A percentile compares a stretch with the other conserved stretches of the same genome.
phyloP scores from a whole-genome alignment of 2,797 vertebrate genomes.

The Taenioides sp. region DNA sequence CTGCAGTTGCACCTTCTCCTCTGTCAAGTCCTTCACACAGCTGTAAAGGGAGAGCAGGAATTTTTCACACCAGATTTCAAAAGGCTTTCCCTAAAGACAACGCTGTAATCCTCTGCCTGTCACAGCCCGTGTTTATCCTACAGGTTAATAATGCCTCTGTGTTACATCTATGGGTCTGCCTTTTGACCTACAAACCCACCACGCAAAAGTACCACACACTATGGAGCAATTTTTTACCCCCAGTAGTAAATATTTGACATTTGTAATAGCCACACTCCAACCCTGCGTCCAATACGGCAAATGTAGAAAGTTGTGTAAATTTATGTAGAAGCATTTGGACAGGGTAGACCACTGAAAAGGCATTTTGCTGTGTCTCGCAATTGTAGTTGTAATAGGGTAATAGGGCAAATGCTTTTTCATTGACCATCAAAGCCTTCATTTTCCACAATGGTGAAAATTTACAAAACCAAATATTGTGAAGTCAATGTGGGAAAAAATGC shows the following conservation, averaged over 20 bases:
- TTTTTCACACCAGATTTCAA: slow-evolving; percentile 28
- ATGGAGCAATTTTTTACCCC: background rate
- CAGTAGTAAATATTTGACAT: background rate
- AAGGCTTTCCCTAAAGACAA: slow-evolving; percentile 13
- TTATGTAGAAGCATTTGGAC: background rate
- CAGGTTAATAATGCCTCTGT: slow-evolving; percentile 11
- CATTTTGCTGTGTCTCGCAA: too few relatives aligned
- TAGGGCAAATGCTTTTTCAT: too few relatives aligned
- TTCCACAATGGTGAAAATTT: too few relatives aligned
- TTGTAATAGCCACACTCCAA: background rate
- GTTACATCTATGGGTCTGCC: background rate
- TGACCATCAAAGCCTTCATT: too few relatives aligned
- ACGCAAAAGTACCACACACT: background rate
- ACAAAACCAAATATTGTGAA: too few relatives aligned
- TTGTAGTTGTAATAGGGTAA: too few relatives aligned
- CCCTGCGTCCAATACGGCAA: too few relatives aligned
- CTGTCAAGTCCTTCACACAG: slow-evolving; percentile 18
- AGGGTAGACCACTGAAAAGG: background rate
- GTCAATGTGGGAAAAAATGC: too few relatives aligned
- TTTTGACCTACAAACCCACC: slow-evolving; percentile 10
- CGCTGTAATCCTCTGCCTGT: slow-evolving; percentile 6
- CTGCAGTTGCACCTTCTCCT: slow-evolving; percentile 12
- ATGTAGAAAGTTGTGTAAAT: background rate
- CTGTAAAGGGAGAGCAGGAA: slow-evolving; percentile 13
- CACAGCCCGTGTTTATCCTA: slow-evolving; percentile 10